Percentiles rank a stretch among this genome's conserved stretches.
phyloP scores from a whole-genome alignment of 2,113 vertebrate genomes.

The Lampris incognitus region DNA sequence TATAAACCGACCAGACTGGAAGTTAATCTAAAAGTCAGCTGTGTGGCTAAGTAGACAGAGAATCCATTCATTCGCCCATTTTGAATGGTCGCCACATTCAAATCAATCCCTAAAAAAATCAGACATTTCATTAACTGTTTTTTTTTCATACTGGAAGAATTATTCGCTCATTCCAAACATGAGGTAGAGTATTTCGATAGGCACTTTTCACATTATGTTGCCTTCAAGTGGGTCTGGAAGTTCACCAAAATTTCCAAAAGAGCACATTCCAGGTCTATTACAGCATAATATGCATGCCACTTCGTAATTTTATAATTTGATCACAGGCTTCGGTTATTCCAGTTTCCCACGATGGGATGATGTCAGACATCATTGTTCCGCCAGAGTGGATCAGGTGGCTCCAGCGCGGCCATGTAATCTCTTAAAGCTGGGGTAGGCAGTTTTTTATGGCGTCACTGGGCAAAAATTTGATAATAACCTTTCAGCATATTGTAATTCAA shows the following conservation, averaged over 20 bases:
- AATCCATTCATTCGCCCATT: conserved; percentile 68
- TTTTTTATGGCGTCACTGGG: no score
- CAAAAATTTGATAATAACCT: no score
- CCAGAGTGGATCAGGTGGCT: conserved; percentile 26
- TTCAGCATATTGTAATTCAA: no score
- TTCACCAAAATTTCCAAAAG: not conserved
- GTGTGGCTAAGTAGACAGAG: conserved; percentile 67
- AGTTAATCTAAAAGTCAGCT: conserved; percentile 65
- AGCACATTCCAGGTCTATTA: conserved; percentile 27
- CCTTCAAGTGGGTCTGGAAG: not conserved
- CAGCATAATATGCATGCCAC: conserved; percentile 18
- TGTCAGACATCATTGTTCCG: conserved; percentile 38
- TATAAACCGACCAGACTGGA: conserved; percentile 42
- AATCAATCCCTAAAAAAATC: conserved; percentile 49
- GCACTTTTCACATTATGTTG: conserved; percentile 25
- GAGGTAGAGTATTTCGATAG: not conserved
- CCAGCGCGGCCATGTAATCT: conserved; percentile 44
- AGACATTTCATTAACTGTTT: conserved; percentile 35
- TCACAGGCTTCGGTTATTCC: conserved; percentile 16
- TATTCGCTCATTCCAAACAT: not conserved
- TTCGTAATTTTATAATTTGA: conserved; percentile 22
- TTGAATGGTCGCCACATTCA: conserved; percentile 55
- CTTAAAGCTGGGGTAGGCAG: not conserved
- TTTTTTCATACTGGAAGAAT: conserved; percentile 1
- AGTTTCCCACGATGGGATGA: conserved; percentile 53